Evolutionary conservation across 2,888 invertebrate species (phyloP).

Genomic region (Drosophila trichaetosa): DNA sequence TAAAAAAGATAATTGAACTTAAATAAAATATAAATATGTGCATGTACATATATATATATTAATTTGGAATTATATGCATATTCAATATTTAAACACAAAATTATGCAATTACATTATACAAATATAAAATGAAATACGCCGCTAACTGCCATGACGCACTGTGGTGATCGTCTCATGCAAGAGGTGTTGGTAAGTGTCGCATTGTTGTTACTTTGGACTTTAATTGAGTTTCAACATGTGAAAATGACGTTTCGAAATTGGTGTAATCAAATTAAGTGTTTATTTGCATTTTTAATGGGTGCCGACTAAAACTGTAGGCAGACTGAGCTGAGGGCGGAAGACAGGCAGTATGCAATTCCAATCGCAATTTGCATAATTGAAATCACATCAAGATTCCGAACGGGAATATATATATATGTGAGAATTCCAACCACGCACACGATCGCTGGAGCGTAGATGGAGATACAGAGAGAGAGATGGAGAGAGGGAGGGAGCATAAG

Average conservation of each 20-base stretch:
- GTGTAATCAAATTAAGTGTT: slow-evolving; percentile 59
- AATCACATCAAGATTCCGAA: slow-evolving; percentile 23
- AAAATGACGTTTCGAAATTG: slow-evolving; percentile 67
- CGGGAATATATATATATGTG: slow-evolving; percentile 21
- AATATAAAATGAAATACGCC: not conserved
- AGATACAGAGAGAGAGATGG: not conserved
- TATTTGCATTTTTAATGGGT: slow-evolving; percentile 49
- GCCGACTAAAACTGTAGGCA: not conserved
- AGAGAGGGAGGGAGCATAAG: not conserved
- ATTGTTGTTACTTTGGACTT: slow-evolving; percentile 70
- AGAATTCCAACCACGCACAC: slow-evolving; percentile 16
- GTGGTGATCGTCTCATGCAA: slow-evolving; percentile 30
- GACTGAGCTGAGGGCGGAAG: not conserved
- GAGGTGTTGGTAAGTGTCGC: slow-evolving; percentile 45
- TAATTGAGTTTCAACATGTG: slow-evolving; percentile 57
- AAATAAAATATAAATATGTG: not conserved
- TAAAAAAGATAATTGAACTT: not conserved
- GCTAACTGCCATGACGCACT: slow-evolving; percentile 30
- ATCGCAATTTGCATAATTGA: slow-evolving; percentile 54
- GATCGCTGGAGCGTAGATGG: slow-evolving; percentile 21
- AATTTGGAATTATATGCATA: not conserved
- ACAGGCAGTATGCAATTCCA: slow-evolving; percentile 28
- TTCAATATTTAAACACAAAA: not conserved
- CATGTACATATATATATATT: not conserved
- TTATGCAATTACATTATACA: not conserved